Percentiles rank a stretch among this genome's conserved stretches.
Evolutionary conservation across 1,140 invertebrate genomes (phyloP).

Genomic region (Nylanderia fulva): DNA sequence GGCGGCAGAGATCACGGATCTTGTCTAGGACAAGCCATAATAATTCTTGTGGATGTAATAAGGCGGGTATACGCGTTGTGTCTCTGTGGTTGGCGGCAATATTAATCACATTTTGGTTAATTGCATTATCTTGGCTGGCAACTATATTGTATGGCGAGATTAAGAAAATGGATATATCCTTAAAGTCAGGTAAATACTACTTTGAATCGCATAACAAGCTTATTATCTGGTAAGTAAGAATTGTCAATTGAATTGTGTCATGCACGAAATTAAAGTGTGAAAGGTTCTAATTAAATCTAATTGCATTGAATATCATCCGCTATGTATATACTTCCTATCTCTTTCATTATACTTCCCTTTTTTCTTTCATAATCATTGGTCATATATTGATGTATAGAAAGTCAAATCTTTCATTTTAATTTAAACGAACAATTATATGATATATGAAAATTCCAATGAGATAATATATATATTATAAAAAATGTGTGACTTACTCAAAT

Average conservation of each 20-base stretch:
- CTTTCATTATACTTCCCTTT: not conserved
- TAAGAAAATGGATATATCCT: slow-evolving; percentile 82
- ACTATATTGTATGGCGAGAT: slow-evolving; percentile 85
- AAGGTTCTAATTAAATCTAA: slow-evolving; percentile 55
- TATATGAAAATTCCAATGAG: not conserved
- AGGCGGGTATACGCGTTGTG: slow-evolving; percentile 76
- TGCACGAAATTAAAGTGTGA: not conserved
- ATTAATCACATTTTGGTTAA: slow-evolving; percentile 84
- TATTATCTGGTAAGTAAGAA: not conserved
- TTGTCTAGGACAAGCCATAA: slow-evolving; percentile 70
- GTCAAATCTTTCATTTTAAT: not conserved
- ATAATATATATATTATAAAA: not conserved
- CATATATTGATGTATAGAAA: too few species aligned
- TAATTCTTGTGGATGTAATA: slow-evolving; percentile 76
- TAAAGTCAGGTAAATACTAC: slow-evolving; percentile 83
- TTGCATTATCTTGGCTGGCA: slow-evolving; percentile 84
- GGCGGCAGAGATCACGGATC: slow-evolving; percentile 74
- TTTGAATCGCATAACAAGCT: not conserved
- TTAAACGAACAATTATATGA: too few species aligned
- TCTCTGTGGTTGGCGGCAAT: slow-evolving; percentile 81
- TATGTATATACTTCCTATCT: not conserved
- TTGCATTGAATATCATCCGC: not conserved
- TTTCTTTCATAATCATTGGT: not conserved
- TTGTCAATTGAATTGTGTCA: not conserved
- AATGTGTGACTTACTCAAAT: not conserved